phyloP scores from a whole-genome alignment of 2,797 vertebrate genomes.

The Clarias laeviceps region DNA sequence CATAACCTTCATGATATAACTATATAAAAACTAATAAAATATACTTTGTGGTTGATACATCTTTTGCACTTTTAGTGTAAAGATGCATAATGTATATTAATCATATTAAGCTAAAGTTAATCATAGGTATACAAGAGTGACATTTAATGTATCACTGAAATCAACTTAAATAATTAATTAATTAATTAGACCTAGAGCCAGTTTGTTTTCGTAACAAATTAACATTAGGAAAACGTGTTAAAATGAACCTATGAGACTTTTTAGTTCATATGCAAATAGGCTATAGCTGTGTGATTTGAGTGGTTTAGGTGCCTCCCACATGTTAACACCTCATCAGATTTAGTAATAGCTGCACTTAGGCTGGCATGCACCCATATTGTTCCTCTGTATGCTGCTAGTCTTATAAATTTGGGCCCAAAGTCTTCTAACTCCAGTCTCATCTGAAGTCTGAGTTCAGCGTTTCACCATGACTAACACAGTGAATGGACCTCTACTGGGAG shows the following conservation, averaged over 20 bases:
- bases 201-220: not conserved
- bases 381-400: not conserved
- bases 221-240: not conserved
- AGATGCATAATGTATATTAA: not conserved
- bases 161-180: not conserved
- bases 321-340: conserved; percentile 35
- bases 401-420: not conserved
- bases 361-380: not conserved
- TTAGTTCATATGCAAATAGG: not conserved
- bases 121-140: not conserved
- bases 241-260: not conserved
- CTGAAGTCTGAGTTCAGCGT: not conserved
- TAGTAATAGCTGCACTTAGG: conserved; percentile 10
- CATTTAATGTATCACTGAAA: not conserved
- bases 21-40: not conserved
- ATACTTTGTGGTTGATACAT: not conserved
- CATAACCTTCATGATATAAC: no score
- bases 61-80: not conserved
- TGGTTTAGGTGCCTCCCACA: conserved; percentile 9
- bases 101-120: not conserved
- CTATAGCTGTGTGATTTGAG: not conserved
- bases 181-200: no score
- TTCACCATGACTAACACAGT: conserved; percentile 22
- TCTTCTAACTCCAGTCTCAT: conserved; percentile 2
- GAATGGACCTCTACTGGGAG: not conserved